A percentile compares a stretch with the other conserved stretches of the same genome.
Conservation (phyloP, 2,888 invertebrate genomes). For the Zootermopsis nevadensis region DNA sequence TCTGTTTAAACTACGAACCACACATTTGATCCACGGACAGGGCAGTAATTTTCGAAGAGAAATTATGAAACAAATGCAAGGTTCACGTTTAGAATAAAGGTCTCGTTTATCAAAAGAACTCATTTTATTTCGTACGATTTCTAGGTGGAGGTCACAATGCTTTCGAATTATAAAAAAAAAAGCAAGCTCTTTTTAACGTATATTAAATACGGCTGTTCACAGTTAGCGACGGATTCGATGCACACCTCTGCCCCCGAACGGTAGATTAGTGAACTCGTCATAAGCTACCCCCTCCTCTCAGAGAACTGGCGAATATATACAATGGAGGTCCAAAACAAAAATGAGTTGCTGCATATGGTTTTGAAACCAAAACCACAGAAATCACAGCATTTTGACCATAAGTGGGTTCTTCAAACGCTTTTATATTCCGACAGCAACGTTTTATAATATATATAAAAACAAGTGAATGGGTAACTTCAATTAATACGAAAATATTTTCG, state of each 20-base stretch:
- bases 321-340: slow-evolving; percentile 7
- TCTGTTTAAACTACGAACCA: too few relatives aligned
- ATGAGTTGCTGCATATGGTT: slow-evolving; percentile 35
- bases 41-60: not conserved
- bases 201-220: not conserved
- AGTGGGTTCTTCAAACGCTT: slow-evolving; percentile 14
- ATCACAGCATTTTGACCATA: slow-evolving; percentile 30
- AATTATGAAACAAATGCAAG: not conserved
- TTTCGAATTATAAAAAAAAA: not conserved
- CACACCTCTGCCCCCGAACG: slow-evolving; percentile 16
- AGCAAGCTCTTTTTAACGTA: not conserved
- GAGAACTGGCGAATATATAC: not conserved
- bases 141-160: not conserved
- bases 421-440: slow-evolving; percentile 14
- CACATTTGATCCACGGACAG: too few relatives aligned
- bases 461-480: not conserved
- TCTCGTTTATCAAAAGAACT: not conserved
- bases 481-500: not conserved
- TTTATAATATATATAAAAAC: slow-evolving; percentile 1
- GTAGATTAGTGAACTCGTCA: slow-evolving; percentile 22
- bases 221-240: not conserved
- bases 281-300: not conserved
- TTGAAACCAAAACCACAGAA: slow-evolving; percentile 28
- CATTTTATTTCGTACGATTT: not conserved
- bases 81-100: not conserved